Base-by-base conservation (phyloP, 2,888 invertebrate genomes). In the Scrobipalpa atriplicella region DNA sequence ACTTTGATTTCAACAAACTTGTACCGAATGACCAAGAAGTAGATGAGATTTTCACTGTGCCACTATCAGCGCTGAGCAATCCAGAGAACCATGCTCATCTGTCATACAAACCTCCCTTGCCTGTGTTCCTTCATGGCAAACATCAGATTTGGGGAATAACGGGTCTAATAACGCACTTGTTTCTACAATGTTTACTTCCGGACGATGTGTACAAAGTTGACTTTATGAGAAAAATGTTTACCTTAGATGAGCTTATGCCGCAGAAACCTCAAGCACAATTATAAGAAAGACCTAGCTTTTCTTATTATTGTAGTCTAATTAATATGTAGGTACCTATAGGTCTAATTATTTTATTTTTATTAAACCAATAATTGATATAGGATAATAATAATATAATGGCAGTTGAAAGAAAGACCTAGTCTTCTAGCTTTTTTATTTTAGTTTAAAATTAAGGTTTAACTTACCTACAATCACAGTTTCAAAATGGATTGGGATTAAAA, bases 141-240 rank as follows among this genome's bases (percentile, higher is more conserved):
- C 80, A 94, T 73, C 94, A 93, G 76, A 93, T 97, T 68, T 97
- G 97, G 97, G 97, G 97, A 3, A 92, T 96, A 11, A 97, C 97
- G 0, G 97, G 95, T 0, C 88, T 95, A 52, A 94, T 97, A 36
- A 97, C 97, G 0, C 95, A 97, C 79, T 80, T 95, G 52, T 95
- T 96, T 75, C 74, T 92, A 18, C 76, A 82, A 64, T 78, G 80
- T 68, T 84, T 92, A 69, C 68, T 91, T 61, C 85, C 90, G 9
- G 75, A 76, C 68, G 77, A 80, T 64, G 64, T 79, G 11, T 90
- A 89, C 69, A 72, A 77, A 62, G 75, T 78, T 38, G 83, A 89
- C 62, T 89, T 89, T 76, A 69, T 77, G 67, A 83, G 75, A 56
- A 86, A 80, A 74, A 70, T 73, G 51, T 89, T 75, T 77, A 66